Base-by-base conservation (phyloP, 2,113 vertebrate genomes). In the Cryptoleucopteryx plumbea region DNA sequence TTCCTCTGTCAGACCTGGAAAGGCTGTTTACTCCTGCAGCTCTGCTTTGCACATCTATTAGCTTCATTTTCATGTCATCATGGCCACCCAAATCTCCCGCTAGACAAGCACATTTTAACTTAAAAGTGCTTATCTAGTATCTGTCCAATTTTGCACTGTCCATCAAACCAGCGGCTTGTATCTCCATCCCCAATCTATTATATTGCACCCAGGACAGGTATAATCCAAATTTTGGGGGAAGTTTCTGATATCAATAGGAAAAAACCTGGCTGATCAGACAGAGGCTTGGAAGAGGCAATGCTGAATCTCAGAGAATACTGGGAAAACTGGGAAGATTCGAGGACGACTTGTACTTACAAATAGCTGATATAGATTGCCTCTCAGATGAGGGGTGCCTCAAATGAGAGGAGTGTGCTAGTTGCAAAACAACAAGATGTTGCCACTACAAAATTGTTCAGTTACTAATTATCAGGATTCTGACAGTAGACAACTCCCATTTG, bases 241-340 rank as follows among this genome's bases (percentile, higher is more conserved):
- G 19, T 50, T 92, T 75, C 40, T 79, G 38, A 11, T 63, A 86
- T 61, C 18, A 79, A 20, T 6, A 62, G 10, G 25, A 85, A 90
- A 62, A 62, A 38, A 70, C 7, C 9, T 19, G n/a, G 11, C 26
- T 77, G 45, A 91, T 55, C 14, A 65, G 53, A 52, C 26, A 86
- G 40, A 83, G 23, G 10, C 15, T n/a, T 59, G 19, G n/a, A 88
- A 75, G 58, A 75, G 11, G 20, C 18, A 71, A 29, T 48, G 50
- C 12, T 0, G 0, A 48, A 61, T 26, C 19, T 40, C 43, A 77
- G n/a, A 66, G 27, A 88, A 67, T 17, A 82, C 11, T 10, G 16
- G n/a, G 18, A 55, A 82, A 47, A 59, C 59, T 32, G 6, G 25
- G 21, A 86, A 67, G 45, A 92, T n/a, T 5, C 29, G 10, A 73